Percentiles rank a stretch among this genome's conserved stretches.
Conservation (phyloP, 2,113 vertebrate genomes). For the Bothrops jararaca region DNA sequence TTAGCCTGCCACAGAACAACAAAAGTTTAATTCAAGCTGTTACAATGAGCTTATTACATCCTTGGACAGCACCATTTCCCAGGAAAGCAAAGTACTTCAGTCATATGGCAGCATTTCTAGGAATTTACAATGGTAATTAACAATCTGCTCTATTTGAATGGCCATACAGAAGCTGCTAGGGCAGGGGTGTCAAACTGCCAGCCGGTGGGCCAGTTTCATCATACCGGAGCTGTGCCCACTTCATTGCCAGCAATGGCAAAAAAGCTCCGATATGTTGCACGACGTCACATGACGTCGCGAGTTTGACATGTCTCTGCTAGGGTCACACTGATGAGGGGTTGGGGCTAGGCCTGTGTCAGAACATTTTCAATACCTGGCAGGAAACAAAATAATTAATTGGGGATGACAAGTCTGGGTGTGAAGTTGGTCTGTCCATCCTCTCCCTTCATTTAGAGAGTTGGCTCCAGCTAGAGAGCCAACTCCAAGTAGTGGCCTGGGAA, state of each 20-base stretch:
- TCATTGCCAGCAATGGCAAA: too few species aligned
- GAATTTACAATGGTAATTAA: conserved; percentile 12
- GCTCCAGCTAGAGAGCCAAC: background rate
- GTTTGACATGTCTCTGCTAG: background rate
- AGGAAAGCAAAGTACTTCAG: conserved; percentile 17
- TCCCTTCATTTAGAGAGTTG: conserved; percentile 7
- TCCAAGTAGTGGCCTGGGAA: background rate
- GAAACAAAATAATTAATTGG: background rate
- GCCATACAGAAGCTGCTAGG: background rate
- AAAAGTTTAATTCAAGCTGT: conserved; percentile 16
- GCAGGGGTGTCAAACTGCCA: background rate
- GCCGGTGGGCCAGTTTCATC: too few species aligned
- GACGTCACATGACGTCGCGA: too few species aligned
- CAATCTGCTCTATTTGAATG: background rate
- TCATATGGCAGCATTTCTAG: background rate
- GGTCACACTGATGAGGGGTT: background rate
- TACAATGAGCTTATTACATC: conserved; percentile 11
- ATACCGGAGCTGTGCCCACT: too few species aligned
- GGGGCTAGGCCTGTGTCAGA: background rate
- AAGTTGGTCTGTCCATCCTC: background rate
- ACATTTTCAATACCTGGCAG: background rate
- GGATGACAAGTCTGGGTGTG: background rate
- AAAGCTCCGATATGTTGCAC: too few species aligned
- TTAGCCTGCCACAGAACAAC: background rate
- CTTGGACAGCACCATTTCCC: conserved; percentile 1